Base-by-base conservation (phyloP, 1,140 invertebrate genomes). In the Druon quercuslanigerum region DNA sequence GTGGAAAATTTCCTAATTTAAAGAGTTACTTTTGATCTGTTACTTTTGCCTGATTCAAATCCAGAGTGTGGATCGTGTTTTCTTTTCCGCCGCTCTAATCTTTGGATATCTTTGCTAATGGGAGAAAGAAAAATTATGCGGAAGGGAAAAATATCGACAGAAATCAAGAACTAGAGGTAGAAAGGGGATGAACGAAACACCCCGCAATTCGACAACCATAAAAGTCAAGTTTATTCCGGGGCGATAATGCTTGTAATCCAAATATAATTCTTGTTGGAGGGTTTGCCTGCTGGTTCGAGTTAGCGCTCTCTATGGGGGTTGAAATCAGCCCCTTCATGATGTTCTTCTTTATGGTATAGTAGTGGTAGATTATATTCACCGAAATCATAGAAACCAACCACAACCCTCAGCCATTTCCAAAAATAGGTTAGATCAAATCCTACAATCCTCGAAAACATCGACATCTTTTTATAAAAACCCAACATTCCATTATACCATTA, bases 211-310 rank as follows among this genome's bases (percentile, higher is more conserved):
- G 82, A 83, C 83, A 81, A 77, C 84, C 87, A 90, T 91, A 91
- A 91, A 91, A 91, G 88, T 91, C 89, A 90, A 89, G 89, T 91
- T 90, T 90, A 91, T 88, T 90, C 80, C 82, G 76, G 85, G 85
- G 87, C 86, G 88, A 91, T 91, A 91, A 91, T 91, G 89, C 90
- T 90, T 90, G 89, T 91, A 90, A 91, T 91, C 88, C 89, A 88
- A 91, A 91, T 91, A 91, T 90, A 91, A 91, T 91, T 91, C 87
- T 87, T 86, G 86, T 87, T 79, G 71, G 81, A 82, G 85, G 82
- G 82, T 82, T 77, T 40, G 75, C 51, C 75, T 75, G 74, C 82
- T 74, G 46, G 50, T 74, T 82, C 79, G 74, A 82, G 78, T 86
- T 85, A 80, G 75, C 77, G 75, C 71, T 80, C 85, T 78, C 79